A percentile compares a stretch with the other conserved stretches of the same genome.
phyloP scores from a whole-genome alignment of 2,113 vertebrate genomes.

The Hippocampus comes region DNA sequence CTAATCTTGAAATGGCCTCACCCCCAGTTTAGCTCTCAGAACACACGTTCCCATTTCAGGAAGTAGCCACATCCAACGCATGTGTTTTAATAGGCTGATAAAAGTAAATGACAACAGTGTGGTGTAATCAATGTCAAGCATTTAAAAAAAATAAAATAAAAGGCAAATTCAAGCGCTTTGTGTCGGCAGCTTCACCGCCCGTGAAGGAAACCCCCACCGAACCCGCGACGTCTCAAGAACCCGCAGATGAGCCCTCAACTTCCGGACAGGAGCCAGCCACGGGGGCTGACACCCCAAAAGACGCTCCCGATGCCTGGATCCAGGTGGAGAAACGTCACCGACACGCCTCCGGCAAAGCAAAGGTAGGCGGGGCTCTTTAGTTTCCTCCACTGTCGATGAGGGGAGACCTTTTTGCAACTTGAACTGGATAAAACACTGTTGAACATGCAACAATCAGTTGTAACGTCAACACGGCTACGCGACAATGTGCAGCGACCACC shows the following conservation, averaged over 20 bases:
- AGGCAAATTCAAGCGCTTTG: background rate
- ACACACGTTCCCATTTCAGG: background rate
- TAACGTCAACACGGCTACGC: too few relatives aligned
- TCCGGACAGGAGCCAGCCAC: slow-evolving; percentile 30
- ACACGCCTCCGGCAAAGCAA: slow-evolving; percentile 71
- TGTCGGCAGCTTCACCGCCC: slow-evolving; percentile 50
- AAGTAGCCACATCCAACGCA: background rate
- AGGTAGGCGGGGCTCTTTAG: slow-evolving; percentile 61
- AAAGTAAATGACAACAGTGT: background rate
- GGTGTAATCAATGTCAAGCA: background rate
- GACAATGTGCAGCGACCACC: too few relatives aligned
- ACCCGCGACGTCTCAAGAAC: slow-evolving; percentile 25
- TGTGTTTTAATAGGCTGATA: background rate
- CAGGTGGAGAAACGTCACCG: slow-evolving; percentile 86
- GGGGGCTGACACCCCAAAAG: slow-evolving; percentile 1
- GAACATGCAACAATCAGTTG: too few relatives aligned
- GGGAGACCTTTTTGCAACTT: background rate
- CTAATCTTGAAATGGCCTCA: too few relatives aligned
- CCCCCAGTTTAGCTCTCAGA: too few relatives aligned
- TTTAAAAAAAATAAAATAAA: too few relatives aligned
- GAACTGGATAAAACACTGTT: too few relatives aligned
- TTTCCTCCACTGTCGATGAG: too few relatives aligned
- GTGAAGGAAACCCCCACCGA: slow-evolving; percentile 34
- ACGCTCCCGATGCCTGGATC: slow-evolving; percentile 82
- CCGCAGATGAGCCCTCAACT: slow-evolving; percentile 20